These are phyloP conservation scores for Promerops cafer DNA, from an alignment of 2,113 vertebrate species.

Conservation along the genomic window DNA sequence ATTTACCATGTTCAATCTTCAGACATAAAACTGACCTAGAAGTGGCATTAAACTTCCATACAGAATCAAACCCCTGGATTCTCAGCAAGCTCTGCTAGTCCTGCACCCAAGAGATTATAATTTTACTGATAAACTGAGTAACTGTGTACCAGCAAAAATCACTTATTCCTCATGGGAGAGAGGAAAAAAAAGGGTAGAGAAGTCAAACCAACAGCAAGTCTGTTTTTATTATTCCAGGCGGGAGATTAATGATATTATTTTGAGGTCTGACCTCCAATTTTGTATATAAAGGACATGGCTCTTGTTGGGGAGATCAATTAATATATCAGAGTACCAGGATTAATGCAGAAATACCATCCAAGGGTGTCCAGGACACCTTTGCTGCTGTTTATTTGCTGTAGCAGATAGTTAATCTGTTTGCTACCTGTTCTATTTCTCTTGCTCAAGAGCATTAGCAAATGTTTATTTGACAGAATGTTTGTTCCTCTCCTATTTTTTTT, in stretches of 20 bases:
- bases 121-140: neutral
- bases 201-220: neutral
- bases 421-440: neutral
- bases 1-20: neutral
- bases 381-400: neutral
- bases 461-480: conserved; percentile 10
- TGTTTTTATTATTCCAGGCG: neutral
- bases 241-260: neutral
- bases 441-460: conserved; percentile 12
- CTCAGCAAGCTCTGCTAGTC: neutral
- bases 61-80: neutral
- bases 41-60: neutral
- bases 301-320: neutral
- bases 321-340: neutral
- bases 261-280: neutral
- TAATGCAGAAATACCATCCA: neutral
- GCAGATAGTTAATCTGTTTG: conserved; percentile 23
- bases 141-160: neutral
- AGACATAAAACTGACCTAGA: neutral
- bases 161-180: neutral
- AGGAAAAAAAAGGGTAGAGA: neutral
- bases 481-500: neutral
- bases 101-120: neutral
- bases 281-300: neutral
- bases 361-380: neutral